A percentile compares a stretch with the other conserved stretches of the same genome.
These are phyloP conservation scores for Zaprionus africanus DNA, from an alignment of 1,140 invertebrate genomes.

Conservation along the genomic window DNA sequence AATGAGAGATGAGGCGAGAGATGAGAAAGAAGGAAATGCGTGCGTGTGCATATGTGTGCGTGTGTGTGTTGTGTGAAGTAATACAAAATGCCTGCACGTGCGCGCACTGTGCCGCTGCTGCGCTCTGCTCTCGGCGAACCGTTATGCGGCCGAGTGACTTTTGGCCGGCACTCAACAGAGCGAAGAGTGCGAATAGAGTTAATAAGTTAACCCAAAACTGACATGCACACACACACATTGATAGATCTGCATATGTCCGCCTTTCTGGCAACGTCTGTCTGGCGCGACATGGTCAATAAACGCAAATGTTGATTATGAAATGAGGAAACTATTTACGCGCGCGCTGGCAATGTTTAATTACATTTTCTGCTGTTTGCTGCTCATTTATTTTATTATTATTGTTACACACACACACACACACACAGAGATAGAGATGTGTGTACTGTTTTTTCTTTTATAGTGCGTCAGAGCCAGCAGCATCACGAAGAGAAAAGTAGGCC, in stretches of 20 bases:
- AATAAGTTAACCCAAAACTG: slow-evolving; percentile 40
- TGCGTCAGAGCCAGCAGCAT: slow-evolving; percentile 30
- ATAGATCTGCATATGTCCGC: neutral
- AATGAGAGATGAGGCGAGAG: slow-evolving; percentile 18
- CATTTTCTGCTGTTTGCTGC: slow-evolving; percentile 55
- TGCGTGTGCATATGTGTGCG: slow-evolving; percentile 1
- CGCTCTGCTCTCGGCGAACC: slow-evolving; percentile 20
- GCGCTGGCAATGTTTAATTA: slow-evolving; percentile 65
- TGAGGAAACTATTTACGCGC: slow-evolving; percentile 65
- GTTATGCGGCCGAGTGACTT: slow-evolving; percentile 69
- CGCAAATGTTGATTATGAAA: slow-evolving; percentile 70
- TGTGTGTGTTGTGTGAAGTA: slow-evolving; percentile 22
- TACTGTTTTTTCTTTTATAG: slow-evolving; percentile 1
- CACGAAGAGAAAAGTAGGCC: slow-evolving; percentile 48
- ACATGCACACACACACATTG: neutral
- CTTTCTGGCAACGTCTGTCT: neutral
- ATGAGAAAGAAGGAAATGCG: slow-evolving; percentile 29
- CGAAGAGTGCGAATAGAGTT: slow-evolving; percentile 35
- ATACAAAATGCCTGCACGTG: slow-evolving; percentile 48
- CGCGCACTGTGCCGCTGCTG: neutral
- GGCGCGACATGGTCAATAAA: slow-evolving; percentile 50
- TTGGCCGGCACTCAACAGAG: slow-evolving; percentile 27
- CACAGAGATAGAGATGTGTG: neutral
- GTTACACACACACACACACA: slow-evolving; percentile 4
- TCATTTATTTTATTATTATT: slow-evolving; percentile 61